phyloP scores from a whole-genome alignment of 2,888 invertebrate species.

The Criorhina ranunculi region DNA sequence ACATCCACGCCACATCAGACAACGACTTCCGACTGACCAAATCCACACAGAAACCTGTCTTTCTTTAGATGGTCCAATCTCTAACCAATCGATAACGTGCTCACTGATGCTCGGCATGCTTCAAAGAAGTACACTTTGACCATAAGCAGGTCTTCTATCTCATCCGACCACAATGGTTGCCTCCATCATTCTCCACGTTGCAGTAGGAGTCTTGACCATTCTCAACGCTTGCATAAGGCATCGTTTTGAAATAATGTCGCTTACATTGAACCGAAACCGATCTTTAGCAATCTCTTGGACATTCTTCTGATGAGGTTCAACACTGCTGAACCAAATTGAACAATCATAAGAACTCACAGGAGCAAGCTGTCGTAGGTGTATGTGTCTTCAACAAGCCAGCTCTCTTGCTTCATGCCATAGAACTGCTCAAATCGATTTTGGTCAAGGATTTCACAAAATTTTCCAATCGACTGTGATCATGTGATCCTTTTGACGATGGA shows the following conservation, averaged over 20 bases:
- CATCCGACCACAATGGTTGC: not conserved
- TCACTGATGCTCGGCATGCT: no score
- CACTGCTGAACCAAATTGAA: slow-evolving; percentile 83
- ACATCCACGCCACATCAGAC: no score
- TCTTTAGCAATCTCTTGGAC: slow-evolving; percentile 84
- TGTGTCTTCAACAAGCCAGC: slow-evolving; percentile 84
- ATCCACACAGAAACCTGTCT: no score
- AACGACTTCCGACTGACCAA: no score
- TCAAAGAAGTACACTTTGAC: no score
- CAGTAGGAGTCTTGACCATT: slow-evolving; percentile 69
- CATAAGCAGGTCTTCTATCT: no score
- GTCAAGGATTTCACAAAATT: slow-evolving; percentile 85
- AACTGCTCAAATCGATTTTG: slow-evolving; percentile 84
- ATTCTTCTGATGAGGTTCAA: slow-evolving; percentile 80
- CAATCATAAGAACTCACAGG: slow-evolving; percentile 78
- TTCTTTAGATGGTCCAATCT: no score
- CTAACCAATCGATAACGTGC: no score
- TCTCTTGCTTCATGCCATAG: slow-evolving; percentile 84
- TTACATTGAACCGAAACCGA: slow-evolving; percentile 81
- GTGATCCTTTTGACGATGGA: slow-evolving; percentile 82
- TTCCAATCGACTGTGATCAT: slow-evolving; percentile 79
- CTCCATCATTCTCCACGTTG: slow-evolving; percentile 66
- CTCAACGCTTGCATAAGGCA: slow-evolving; percentile 83
- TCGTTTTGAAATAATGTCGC: slow-evolving; percentile 81
- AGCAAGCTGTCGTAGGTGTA: slow-evolving; percentile 82